Evolutionary conservation across 1,140 invertebrate species (phyloP).

Genomic region (Bursaphelenchus mucronatus): DNA sequence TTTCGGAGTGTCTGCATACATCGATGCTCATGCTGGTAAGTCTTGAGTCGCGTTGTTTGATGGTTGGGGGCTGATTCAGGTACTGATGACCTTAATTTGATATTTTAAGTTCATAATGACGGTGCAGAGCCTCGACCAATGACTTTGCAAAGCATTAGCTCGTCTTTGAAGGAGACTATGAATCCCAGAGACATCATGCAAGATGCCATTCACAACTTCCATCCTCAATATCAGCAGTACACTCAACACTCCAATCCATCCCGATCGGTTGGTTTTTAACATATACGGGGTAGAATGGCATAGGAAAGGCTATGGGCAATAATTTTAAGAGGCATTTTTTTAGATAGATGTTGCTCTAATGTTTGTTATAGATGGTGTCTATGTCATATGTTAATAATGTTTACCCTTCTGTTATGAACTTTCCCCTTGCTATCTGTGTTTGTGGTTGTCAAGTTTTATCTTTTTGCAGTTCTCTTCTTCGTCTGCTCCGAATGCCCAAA

Average conservation of each 20-base stretch:
- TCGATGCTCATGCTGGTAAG: slow-evolving; percentile 64
- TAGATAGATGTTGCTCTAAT: no score
- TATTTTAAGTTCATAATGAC: slow-evolving; percentile 42
- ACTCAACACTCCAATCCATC: slow-evolving; percentile 67
- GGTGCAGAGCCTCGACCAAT: slow-evolving; percentile 75
- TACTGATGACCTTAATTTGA: slow-evolving; percentile 15
- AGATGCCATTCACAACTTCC: slow-evolving; percentile 99
- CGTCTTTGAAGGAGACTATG: slow-evolving; percentile 99
- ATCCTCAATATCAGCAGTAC: slow-evolving; percentile 99
- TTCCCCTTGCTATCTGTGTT: no score
- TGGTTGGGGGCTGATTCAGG: slow-evolving; percentile 62
- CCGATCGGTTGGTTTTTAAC: slow-evolving; percentile 44
- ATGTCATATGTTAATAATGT: no score
- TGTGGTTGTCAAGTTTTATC: no score
- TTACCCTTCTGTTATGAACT: no score
- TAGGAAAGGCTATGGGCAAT: no score
- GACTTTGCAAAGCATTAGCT: slow-evolving; percentile 97
- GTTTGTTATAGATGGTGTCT: no score
- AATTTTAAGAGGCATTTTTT: no score
- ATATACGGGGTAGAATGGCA: no score
- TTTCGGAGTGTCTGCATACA: slow-evolving; percentile 67
- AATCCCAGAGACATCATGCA: slow-evolving; percentile 99
- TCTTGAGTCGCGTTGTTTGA: slow-evolving; percentile 69
- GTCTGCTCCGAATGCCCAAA: background rate
- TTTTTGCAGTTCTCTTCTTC: slow-evolving; percentile 6